A percentile compares a stretch with the other conserved stretches of the same genome.
phyloP scores from a whole-genome alignment of 2,113 vertebrate genomes.

The Alosa alosa region DNA sequence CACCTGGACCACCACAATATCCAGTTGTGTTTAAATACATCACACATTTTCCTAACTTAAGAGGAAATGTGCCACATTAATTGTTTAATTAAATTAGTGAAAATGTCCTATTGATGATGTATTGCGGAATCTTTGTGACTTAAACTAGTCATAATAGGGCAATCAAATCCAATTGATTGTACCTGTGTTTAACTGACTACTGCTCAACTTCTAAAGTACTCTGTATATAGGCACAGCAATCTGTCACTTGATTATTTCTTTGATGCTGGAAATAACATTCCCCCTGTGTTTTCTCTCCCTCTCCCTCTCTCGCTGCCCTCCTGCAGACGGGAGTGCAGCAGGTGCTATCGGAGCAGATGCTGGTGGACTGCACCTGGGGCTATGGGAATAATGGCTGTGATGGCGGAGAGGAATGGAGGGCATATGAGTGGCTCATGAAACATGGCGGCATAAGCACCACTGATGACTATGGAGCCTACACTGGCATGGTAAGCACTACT shows the following conservation, averaged over 20 bases:
- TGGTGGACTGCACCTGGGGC: constrained; percentile 82
- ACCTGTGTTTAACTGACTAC: too few relatives aligned
- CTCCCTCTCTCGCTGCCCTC: background rate
- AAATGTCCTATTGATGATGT: too few relatives aligned
- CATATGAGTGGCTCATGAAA: constrained; percentile 80
- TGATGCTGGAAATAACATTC: background rate
- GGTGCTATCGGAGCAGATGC: constrained; percentile 79
- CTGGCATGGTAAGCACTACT: constrained; percentile 68
- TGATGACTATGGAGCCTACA: constrained; percentile 74
- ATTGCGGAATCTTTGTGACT: too few relatives aligned
- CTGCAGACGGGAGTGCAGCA: constrained; percentile 70
- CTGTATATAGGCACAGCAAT: too few relatives aligned
- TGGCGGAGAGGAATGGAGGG: constrained; percentile 77
- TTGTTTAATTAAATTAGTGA: too few relatives aligned
- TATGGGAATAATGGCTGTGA: constrained; percentile 81
- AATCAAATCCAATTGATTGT: too few relatives aligned
- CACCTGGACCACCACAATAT: too few relatives aligned
- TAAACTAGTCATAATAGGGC: too few relatives aligned
- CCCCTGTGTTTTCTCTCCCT: background rate
- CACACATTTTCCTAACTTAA: too few relatives aligned
- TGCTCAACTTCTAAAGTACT: too few relatives aligned
- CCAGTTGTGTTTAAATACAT: too few relatives aligned
- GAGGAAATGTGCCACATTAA: too few relatives aligned
- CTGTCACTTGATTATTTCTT: background rate
- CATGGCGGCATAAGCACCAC: constrained; percentile 78